Base-by-base conservation (phyloP, 2,888 invertebrate species). In the Carterocephalus palaemon region DNA sequence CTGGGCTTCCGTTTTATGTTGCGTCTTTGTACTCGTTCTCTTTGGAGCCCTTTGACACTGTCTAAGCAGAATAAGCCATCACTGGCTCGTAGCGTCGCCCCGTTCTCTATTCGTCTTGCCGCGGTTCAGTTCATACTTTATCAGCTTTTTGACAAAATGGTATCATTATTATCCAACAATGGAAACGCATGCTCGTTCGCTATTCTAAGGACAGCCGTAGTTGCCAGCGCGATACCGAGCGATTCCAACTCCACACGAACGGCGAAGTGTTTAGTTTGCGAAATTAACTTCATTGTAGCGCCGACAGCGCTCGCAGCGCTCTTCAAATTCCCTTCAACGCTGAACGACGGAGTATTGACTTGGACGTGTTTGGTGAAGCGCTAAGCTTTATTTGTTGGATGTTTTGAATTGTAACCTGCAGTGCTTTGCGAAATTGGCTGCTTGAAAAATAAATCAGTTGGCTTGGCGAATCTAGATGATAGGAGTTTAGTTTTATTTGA, bases 241-340 rank as follows among this genome's bases (percentile, higher is more conserved):
- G 10, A 42, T 34, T 34, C 28, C 26, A 42, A 42, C 20, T 33
- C 26, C 24, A 33, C 29, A 29, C 36, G 41, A 33, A 51, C 37
- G 42, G 54, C 53, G 46, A 60, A 62, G 63, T 70, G 70, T 71
- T 72, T 68, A 70, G 66, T 60, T 65, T 65, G 69, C 62, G 67
- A 71, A 73, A 77, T 77, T 74, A 75, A 75, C 65, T 74, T 70
- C 68, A 74, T 73, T 74, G 74, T 72, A 58, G 56, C 57, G 56
- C 55, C 13, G 23, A 13, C 12, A 20, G 33, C 33, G 33, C 24
- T 24, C 41, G 61, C 67, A 64, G 67, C 66, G 52, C 46, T 52
- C 52, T 53, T 51, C 47, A 53, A 53, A 53, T 53, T 34, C 33
- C 20, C 33, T 42, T 34, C 34, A 40, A 26, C 26, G 42, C 13